Evolutionary conservation across 2,888 invertebrate species (phyloP).

Genomic region (Dynastes hyllus): DNA sequence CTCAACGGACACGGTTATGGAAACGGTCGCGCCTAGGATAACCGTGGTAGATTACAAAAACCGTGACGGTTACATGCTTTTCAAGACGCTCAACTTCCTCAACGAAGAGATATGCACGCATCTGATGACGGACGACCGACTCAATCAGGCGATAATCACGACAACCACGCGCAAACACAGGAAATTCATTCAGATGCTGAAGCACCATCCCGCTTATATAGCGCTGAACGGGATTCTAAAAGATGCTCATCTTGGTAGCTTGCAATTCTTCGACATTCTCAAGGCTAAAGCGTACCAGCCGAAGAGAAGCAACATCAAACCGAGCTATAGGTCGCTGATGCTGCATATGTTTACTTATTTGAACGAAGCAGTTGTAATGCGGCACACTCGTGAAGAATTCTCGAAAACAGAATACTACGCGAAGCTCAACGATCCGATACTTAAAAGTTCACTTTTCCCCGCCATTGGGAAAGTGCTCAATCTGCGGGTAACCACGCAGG

Average conservation of each 20-base stretch:
- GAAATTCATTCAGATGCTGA: not conserved
- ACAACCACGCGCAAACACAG: too few relatives aligned
- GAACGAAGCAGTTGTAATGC: too few relatives aligned
- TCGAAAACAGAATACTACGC: not conserved
- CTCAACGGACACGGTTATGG: too few relatives aligned
- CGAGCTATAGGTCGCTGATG: not conserved
- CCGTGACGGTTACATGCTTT: too few relatives aligned
- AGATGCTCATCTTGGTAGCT: not conserved
- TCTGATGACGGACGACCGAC: too few relatives aligned
- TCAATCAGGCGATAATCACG: too few relatives aligned
- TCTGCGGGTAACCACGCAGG: too few relatives aligned
- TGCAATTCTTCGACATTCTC: conserved; percentile 1
- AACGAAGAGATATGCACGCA: too few relatives aligned
- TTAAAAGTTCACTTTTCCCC: not conserved
- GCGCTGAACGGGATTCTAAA: not conserved
- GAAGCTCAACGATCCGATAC: not conserved
- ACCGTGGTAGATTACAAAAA: too few relatives aligned
- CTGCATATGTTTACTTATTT: not conserved
- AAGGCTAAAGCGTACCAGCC: not conserved
- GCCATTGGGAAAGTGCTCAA: too few relatives aligned
- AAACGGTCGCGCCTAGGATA: too few relatives aligned
- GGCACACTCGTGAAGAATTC: not conserved
- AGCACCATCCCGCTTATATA: not conserved
- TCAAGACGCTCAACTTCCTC: too few relatives aligned
- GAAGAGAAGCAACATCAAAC: not conserved